Evolutionary conservation across 2,888 invertebrate genomes (phyloP), one percentile per base, ranked within the genome.

Genomic region (Oscheius sp.): DNA sequence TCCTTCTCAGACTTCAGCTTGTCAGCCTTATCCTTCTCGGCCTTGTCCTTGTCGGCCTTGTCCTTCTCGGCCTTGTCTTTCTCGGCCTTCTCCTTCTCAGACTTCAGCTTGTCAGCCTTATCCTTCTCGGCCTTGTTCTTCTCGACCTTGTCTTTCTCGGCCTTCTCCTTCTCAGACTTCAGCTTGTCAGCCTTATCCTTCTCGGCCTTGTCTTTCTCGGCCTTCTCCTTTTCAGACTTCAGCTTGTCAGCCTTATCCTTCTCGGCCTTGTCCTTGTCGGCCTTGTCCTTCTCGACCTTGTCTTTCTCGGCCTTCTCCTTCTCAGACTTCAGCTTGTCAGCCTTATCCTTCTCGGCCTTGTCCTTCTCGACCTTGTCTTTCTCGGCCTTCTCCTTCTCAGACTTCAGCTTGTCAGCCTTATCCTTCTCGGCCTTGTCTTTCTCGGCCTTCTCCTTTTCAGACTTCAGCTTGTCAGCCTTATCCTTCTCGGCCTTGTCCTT

Each of bases 151-250:
- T 52, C 52, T 27, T 52, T 52, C 27, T 27, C 52, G 27, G 52
- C 52, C 52, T 52, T 52, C 52, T 52, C 52, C n/a, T 52, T 52
- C 23, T 52, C 52, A 27, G 52, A 20, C 27, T 52, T 52, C 27
- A 23, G 23, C 27, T 52, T 52, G 20, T 52, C 52, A 25, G 27
- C 23, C 52, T 52, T 52, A 6, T 23, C 23, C 52, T 52, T 52
- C 23, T 52, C 52, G 29, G 29, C 27, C 52, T 52, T 52, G 25
- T 25, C 25, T 27, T 52, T 52, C 23, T 52, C 52, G 52, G 52
- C 52, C 52, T 52, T 52, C 25, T 29, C 52, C 52, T 52, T 52
- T 52, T 52, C 52, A n/a, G n/a, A 8, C 52, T 45, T 45, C 46
- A n/a, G n/a, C 20, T 45, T 45, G n/a, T 45, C 46, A 17, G 46